phyloP scores from a whole-genome alignment of 2,888 invertebrate species.

The Apodemia zela region DNA sequence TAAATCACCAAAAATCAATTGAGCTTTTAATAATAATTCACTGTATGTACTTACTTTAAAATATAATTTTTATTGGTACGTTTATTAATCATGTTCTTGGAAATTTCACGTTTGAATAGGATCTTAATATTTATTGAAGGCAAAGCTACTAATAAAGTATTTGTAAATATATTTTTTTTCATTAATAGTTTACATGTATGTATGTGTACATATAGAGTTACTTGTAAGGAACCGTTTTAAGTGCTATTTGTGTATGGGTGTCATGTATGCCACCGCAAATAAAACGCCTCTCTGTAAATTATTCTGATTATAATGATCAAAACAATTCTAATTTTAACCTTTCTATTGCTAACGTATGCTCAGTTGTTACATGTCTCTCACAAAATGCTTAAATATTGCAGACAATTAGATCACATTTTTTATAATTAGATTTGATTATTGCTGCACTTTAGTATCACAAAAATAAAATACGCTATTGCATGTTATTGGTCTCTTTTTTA shows the following conservation, averaged over 20 bases:
- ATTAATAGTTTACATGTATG: slow-evolving; percentile 56
- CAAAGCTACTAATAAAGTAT: neutral
- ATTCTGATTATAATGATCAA: slow-evolving; percentile 34
- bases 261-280: slow-evolving; percentile 72
- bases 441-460: slow-evolving; percentile 12
- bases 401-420: slow-evolving; percentile 7
- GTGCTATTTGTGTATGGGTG: slow-evolving; percentile 69
- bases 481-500: neutral
- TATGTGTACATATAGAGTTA: slow-evolving; percentile 61
- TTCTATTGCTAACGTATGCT: neutral
- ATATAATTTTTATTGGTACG: slow-evolving; percentile 36
- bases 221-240: slow-evolving; percentile 59
- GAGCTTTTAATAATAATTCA: slow-evolving; percentile 15
- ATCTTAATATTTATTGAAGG: slow-evolving; percentile 40
- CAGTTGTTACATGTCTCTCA: neutral
- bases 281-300: slow-evolving; percentile 42
- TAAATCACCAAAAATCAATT: slow-evolving; percentile 11
- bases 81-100: slow-evolving; percentile 1
- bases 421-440: slow-evolving; percentile 14
- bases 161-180: slow-evolving; percentile 74
- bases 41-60: slow-evolving; percentile 28
- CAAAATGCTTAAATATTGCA: slow-evolving; percentile 3
- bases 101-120: slow-evolving; percentile 13
- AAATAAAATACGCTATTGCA: slow-evolving; percentile 9
- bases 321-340: slow-evolving; percentile 5